phyloP scores from a whole-genome alignment of 2,113 vertebrate genomes.

The Paramormyrops kingsleyae region DNA sequence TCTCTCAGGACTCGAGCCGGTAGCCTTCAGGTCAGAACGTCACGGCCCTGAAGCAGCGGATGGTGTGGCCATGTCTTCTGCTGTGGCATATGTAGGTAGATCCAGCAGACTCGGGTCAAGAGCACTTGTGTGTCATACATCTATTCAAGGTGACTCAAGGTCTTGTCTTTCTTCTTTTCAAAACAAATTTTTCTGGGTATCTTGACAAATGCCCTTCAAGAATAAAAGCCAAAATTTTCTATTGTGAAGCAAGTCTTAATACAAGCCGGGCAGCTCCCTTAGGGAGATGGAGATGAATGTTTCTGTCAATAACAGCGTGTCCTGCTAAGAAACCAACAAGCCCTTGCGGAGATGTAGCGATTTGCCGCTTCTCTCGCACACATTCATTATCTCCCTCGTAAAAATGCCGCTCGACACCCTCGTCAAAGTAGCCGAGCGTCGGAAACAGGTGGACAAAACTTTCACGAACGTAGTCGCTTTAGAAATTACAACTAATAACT shows the following conservation, averaged over 20 bases:
- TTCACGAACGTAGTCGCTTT: too few species aligned
- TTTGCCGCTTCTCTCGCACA: neutral
- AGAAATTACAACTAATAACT: neutral
- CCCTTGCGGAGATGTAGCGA: neutral
- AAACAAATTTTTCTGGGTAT: neutral
- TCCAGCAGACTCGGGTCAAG: neutral
- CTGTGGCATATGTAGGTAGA: neutral
- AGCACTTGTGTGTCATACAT: neutral
- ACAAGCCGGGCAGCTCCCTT: neutral
- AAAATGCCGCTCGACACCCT: neutral
- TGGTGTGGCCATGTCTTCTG: neutral
- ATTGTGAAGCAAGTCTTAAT: neutral
- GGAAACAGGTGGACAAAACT: neutral
- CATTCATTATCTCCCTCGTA: neutral
- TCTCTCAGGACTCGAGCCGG: neutral
- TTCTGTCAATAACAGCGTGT: slow-evolving; percentile 29
- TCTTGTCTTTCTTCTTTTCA: neutral
- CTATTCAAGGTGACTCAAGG: neutral
- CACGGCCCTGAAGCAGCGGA: neutral
- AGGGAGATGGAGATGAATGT: slow-evolving; percentile 14
- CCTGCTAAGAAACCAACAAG: slow-evolving; percentile 5
- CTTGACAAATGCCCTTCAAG: neutral
- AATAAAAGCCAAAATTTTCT: neutral
- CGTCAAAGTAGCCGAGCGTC: neutral
- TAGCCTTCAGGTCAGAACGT: neutral